Evolutionary conservation across 2,113 vertebrate species (phyloP).

Genomic region (Trachemys scripta): DNA sequence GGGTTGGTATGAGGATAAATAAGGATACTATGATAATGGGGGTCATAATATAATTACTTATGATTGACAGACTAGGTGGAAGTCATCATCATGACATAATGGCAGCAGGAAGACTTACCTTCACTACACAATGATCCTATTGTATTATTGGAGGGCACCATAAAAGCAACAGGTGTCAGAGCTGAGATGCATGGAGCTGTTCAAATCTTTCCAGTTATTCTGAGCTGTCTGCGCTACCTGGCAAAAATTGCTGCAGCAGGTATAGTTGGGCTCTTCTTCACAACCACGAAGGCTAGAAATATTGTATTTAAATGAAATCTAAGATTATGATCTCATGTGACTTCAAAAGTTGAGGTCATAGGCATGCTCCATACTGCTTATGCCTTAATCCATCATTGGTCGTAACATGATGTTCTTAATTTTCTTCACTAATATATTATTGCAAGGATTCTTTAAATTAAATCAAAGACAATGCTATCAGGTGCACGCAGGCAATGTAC

Average conservation of each 20-base stretch:
- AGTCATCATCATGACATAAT: background rate
- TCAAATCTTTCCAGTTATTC: background rate
- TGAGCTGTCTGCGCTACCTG: background rate
- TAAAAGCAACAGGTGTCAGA: background rate
- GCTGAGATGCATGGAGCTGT: accelerated
- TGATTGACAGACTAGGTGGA: background rate
- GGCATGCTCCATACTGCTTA: background rate
- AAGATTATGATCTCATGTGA: background rate
- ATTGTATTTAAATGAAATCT: background rate
- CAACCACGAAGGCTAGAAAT: background rate
- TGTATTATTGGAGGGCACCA: background rate
- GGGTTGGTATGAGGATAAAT: background rate
- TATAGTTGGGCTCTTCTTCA: background rate
- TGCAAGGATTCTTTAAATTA: background rate
- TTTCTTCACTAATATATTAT: background rate
- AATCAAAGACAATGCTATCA: background rate
- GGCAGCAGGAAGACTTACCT: background rate
- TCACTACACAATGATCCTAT: background rate
- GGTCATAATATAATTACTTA: background rate
- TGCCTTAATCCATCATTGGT: background rate
- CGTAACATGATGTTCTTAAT: background rate
- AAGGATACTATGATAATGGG: background rate
- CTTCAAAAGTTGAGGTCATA: background rate
- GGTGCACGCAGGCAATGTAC: background rate
- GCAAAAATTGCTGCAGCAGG: background rate